Evolutionary conservation across 2,113 vertebrate genomes (phyloP).

Genomic region (Pholis gunnellus): DNA sequence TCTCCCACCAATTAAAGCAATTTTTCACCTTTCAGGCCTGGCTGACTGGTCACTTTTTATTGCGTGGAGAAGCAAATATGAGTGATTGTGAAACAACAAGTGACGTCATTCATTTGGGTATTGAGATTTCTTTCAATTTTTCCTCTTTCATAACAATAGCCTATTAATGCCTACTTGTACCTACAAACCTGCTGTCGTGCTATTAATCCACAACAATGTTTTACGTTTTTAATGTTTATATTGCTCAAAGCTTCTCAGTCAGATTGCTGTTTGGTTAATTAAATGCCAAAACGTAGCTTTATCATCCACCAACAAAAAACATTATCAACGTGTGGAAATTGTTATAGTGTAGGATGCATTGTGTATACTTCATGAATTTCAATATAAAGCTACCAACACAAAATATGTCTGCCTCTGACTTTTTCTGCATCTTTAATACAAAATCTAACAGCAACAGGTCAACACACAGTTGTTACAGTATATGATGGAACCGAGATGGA

Average conservation of each 20-base stretch:
- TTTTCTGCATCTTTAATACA: background rate
- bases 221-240: conserved; percentile 59
- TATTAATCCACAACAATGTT: conserved; percentile 79
- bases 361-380: conserved; percentile 94
- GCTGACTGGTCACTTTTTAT: background rate
- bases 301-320: conserved; percentile 81
- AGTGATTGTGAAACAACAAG: background rate
- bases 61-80: background rate
- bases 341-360: conserved; percentile 94
- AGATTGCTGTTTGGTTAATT: conserved; percentile 90
- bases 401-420: background rate
- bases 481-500: background rate
- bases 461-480: background rate
- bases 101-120: too few species aligned
- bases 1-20: conserved; percentile 15
- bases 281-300: conserved; percentile 91
- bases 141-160: too few species aligned
- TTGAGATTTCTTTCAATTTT: too few species aligned
- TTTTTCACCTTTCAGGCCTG: background rate
- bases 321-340: conserved; percentile 90
- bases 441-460: background rate
- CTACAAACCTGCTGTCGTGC: conserved; percentile 81
- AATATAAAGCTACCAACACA: conserved; percentile 89
- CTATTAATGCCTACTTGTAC: conserved; percentile 85
- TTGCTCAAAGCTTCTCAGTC: conserved; percentile 83